Base-by-base conservation (phyloP, 2,888 invertebrate genomes). In the Pollenia amentaria region DNA sequence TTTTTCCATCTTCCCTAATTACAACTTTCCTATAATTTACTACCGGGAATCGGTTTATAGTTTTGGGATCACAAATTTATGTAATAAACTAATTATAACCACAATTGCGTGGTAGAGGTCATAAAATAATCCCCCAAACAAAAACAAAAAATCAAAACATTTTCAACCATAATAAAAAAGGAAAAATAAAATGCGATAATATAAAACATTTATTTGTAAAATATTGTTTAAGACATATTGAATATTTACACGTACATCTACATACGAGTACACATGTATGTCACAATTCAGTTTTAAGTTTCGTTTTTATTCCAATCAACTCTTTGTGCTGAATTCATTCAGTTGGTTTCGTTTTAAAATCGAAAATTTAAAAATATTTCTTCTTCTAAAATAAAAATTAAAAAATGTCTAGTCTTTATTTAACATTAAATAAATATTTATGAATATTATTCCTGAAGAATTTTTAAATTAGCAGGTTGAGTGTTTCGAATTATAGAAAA, bases 171-270 rank as follows among this genome's bases (percentile, higher is more conserved):
- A 78, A 57, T 16, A 78, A 16, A 57, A 57, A 40, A 78, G 48
- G n/a, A 18, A 69, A 78, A 69, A 46, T 48, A 60, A 72, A 69
- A 78, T 78, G 60, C n/a, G 69, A 69, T 69, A 60, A 65, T 40
- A 78, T 57, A 29, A 40, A 64, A 57, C 6, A 9, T 4, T 57
- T 29, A 8, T 14, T 40, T n/a, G 29, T 14, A 21, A 46, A n/a
- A 29, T 2, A 18, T 12, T 10, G 16, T 14, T 55, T 11, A 1
- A 6, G 11, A 12, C 21, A 21, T 18, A 2, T 55, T 18, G 9
- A 21, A 21, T 21, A 21, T 21, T 9, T 55, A 21, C 29, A 57
- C 16, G 16, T 62, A 40, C 40, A n/a, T 40, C 7, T 11, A 16
- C n/a, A 38, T 21, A 55, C 12, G 10, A 21, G 40, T 38, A 48